Conservation (phyloP, 2,888 invertebrate species). For the Sphecodes monilicornis region DNA sequence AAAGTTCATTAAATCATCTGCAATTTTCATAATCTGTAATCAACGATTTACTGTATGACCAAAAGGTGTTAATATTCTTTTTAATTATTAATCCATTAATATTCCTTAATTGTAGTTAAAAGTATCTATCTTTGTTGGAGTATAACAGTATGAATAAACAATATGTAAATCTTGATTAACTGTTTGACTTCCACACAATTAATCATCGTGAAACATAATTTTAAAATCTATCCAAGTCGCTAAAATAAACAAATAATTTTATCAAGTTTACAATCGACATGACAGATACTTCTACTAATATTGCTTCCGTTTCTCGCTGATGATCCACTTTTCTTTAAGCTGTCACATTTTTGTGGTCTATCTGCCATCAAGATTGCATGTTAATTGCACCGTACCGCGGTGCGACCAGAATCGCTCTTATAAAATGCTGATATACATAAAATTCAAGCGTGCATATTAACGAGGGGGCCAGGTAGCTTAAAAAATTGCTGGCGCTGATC, state of each 20-base stretch:
- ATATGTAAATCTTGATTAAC: not conserved
- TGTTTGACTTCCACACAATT: not conserved
- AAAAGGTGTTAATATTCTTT: too few species aligned
- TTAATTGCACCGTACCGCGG: slow-evolving; percentile 52
- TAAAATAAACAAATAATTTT: not conserved
- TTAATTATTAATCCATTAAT: too few species aligned
- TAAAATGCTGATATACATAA: slow-evolving; percentile 41
- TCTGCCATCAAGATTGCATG: slow-evolving; percentile 22
- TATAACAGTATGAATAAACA: not conserved
- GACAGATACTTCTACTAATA: not conserved
- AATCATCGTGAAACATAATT: too few species aligned
- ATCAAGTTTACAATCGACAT: not conserved
- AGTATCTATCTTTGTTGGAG: too few species aligned
- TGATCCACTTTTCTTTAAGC: not conserved
- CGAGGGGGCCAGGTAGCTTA: slow-evolving; percentile 52
- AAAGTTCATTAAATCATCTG: too few species aligned
- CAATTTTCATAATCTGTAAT: too few species aligned
- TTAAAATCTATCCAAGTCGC: too few species aligned
- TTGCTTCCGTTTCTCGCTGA: not conserved
- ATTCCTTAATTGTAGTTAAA: too few species aligned
- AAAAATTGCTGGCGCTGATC: slow-evolving; percentile 4
- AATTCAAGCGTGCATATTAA: slow-evolving; percentile 51
- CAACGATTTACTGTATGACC: too few species aligned
- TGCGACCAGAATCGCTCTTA: slow-evolving; percentile 31
- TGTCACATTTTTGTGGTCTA: not conserved